Conservation (phyloP, 2,888 invertebrate genomes). For the Lomographa bimaculata region DNA sequence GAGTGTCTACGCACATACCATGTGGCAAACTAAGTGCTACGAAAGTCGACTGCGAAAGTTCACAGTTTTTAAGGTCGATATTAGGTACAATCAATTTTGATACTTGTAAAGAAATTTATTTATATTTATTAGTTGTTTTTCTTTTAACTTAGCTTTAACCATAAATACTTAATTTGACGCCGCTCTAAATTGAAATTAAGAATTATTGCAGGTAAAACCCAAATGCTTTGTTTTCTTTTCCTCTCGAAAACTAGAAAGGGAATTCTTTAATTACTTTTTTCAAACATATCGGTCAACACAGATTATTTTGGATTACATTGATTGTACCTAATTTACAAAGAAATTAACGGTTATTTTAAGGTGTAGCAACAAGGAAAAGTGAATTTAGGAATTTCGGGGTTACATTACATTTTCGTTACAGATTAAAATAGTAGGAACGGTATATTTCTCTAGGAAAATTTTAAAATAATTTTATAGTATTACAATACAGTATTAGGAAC, state of each 20-base stretch:
- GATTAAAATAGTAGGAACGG: constrained; percentile 81
- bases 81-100: constrained; percentile 34
- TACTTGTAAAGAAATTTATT: too few relatives aligned
- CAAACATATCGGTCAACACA: too few relatives aligned
- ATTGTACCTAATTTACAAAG: constrained; percentile 46
- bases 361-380: constrained; percentile 46
- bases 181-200: too few relatives aligned
- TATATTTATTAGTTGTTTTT: too few relatives aligned
- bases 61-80: constrained; percentile 25
- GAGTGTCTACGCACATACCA: constrained; percentile 64
- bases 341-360: constrained; percentile 46
- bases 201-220: too few relatives aligned
- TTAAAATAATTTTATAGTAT: constrained; percentile 78
- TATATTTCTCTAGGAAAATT: constrained; percentile 82
- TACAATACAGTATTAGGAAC: constrained; percentile 83
- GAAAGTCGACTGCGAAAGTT: constrained; percentile 43
- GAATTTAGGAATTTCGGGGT: constrained; percentile 49
- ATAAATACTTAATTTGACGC: too few relatives aligned
- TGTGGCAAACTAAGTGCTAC: constrained; percentile 60
- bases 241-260: too few relatives aligned
- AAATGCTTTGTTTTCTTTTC: too few relatives aligned
- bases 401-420: constrained; percentile 69
- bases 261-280: too few relatives aligned
- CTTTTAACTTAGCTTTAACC: too few relatives aligned
- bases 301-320: constrained; percentile 20